These are phyloP conservation scores for Momotus momota DNA, from an alignment of 2,797 vertebrate species.

Conservation along the genomic window DNA sequence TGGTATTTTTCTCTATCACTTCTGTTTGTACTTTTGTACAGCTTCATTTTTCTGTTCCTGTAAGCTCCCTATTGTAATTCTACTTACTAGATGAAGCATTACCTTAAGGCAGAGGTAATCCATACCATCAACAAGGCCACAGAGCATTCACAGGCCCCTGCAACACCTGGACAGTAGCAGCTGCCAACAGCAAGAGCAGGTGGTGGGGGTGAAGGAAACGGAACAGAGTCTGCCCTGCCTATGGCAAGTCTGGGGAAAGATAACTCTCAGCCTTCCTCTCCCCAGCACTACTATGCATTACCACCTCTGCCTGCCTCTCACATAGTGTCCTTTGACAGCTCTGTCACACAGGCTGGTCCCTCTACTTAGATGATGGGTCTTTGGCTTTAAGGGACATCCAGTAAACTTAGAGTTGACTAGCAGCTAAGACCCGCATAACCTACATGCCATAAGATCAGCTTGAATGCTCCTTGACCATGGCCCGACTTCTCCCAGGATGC, in stretches of 20 bases:
- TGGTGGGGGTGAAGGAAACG: not conserved
- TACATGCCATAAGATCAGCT: accelerated
- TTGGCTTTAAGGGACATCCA: not conserved
- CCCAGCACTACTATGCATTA: not conserved
- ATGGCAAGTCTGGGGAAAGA: not conserved
- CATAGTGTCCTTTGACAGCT: accelerated
- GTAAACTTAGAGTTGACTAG: not conserved
- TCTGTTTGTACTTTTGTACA: not conserved
- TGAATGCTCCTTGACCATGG: not conserved
- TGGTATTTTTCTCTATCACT: not conserved
- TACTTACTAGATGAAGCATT: not conserved
- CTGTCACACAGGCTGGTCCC: not conserved
- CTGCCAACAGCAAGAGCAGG: not conserved
- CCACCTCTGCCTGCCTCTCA: not conserved
- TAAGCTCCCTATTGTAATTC: not conserved
- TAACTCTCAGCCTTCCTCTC: not conserved
- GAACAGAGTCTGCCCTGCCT: not conserved
- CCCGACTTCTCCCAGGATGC: not conserved
- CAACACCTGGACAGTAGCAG: not conserved
- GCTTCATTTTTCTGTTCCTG: not conserved
- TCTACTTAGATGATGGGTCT: not conserved
- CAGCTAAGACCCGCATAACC: not conserved
- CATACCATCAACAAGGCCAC: not conserved
- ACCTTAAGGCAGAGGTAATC: not conserved
- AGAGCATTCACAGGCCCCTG: not conserved